Evolutionary conservation across 1,140 invertebrate genomes (phyloP), one percentile per base, ranked within the genome.

Genomic region (Mamestra configurata): DNA sequence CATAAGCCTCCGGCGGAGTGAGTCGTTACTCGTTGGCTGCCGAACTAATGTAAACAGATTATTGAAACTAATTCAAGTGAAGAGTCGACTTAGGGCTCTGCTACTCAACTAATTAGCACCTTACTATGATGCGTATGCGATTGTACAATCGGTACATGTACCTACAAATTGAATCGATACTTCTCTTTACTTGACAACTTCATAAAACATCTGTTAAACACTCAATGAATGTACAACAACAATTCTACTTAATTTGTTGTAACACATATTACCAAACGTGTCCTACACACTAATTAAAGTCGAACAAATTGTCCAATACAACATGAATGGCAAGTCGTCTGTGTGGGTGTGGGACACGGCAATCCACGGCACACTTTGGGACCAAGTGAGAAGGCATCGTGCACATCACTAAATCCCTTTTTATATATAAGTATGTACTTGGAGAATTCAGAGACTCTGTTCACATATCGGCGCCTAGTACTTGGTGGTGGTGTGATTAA

Each of bases 271-370:
- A 64, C 6, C 35, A 20, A 64, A 64, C 61, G 61, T 37, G 61
- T 66, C 35, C 35, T 66, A 66, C 61, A 66, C 35, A 66, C 61
- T 40, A 66, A 66, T 66, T 40, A 11, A n/a, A 6, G 35, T 7
- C 61, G 61, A 66, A 35, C 61, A 18, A 66, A 66, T 66, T 40
- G 57, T 1, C 53, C 3, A 0, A 27, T 57, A 57, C 35, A n/a
- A 22, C 61, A 40, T 10, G 6, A 64, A n/a, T 24, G 4, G 22
- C 20, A 11, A 13, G 27, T 57, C 53, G 53, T 15, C 13, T 1
- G 43, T 13, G 61, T 43, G 35, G 61, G 35, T 31, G 61, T 40
- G 59, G n/a, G 59, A 37, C 2, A 18, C 24, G 18, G 22, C 55
- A 15, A 15, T 22, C 24, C 2, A 24, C 24, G 10, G 8, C 53